These are phyloP conservation scores for Pangasius macronema DNA, from an alignment of 2,797 vertebrate genomes.

Conservation along the genomic window DNA sequence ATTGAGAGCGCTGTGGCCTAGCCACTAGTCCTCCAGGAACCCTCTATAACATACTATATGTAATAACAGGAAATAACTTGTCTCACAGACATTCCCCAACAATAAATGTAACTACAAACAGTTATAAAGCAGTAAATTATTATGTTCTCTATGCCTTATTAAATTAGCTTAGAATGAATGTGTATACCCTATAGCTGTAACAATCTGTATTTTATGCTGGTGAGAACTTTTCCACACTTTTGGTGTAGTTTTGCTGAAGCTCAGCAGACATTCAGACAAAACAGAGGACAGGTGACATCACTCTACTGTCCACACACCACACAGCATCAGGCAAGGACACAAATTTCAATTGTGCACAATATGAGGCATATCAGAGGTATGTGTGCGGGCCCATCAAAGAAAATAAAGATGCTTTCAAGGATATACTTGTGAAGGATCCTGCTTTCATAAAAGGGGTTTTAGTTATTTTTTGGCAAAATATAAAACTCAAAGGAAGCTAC, in stretches of 20 bases:
- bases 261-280: not conserved
- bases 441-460: not conserved
- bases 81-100: not conserved
- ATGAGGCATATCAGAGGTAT: not conserved
- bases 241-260: not conserved
- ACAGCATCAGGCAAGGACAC: not conserved
- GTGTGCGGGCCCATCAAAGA: not conserved
- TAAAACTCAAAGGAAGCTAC: not conserved
- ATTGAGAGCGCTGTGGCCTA: too few species aligned
- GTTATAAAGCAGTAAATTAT: not conserved
- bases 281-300: not conserved
- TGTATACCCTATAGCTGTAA: not conserved
- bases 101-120: not conserved
- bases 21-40: too few species aligned
- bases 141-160: too few species aligned
- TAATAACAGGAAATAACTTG: not conserved
- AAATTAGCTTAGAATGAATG: not conserved
- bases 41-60: too few species aligned
- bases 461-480: not conserved
- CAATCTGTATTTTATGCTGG: not conserved
- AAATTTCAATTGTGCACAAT: not conserved
- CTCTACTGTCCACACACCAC: not conserved
- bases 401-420: slow-evolving; percentile 5
- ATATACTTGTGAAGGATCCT: not conserved
- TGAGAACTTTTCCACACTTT: not conserved